Evolutionary conservation across 2,888 invertebrate genomes (phyloP).

Genomic region (Campoplex nolae): DNA sequence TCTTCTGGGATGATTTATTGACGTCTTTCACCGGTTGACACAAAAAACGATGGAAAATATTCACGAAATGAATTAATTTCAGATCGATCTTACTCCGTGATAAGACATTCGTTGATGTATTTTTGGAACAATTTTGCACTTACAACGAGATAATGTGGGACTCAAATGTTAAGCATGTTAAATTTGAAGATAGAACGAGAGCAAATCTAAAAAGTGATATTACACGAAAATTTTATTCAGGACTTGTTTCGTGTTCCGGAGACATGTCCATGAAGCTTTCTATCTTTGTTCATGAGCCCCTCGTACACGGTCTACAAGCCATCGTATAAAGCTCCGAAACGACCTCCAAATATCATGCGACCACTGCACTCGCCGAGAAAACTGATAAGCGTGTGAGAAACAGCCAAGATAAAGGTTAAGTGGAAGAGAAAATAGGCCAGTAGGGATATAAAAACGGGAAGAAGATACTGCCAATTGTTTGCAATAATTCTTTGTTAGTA

Average conservation of each 20-base stretch:
- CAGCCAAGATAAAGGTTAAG: conserved; percentile 26
- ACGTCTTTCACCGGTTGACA: background rate
- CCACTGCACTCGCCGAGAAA: conserved; percentile 30
- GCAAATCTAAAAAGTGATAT: background rate
- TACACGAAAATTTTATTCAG: conserved; percentile 12
- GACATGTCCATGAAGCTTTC: conserved; percentile 13
- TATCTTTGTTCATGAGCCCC: conserved; percentile 1
- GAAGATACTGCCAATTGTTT: conserved; percentile 28
- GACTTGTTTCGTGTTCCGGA: conserved; percentile 7
- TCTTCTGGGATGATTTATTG: background rate
- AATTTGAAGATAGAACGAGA: background rate
- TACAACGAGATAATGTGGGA: background rate
- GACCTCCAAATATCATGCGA: conserved; percentile 51
- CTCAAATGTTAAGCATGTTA: background rate
- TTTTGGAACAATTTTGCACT: background rate
- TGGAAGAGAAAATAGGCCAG: conserved; percentile 29
- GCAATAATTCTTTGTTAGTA: conserved; percentile 30
- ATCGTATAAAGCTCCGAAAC: conserved; percentile 46
- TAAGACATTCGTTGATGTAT: background rate
- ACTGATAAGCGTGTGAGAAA: conserved; percentile 45
- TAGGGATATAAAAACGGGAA: conserved; percentile 6
- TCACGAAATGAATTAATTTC: background rate
- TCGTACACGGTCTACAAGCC: conserved; percentile 8
- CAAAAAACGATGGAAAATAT: background rate
- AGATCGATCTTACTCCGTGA: background rate